Conservation (phyloP, 2,113 vertebrate genomes). For the Mormyrus iriodes region DNA sequence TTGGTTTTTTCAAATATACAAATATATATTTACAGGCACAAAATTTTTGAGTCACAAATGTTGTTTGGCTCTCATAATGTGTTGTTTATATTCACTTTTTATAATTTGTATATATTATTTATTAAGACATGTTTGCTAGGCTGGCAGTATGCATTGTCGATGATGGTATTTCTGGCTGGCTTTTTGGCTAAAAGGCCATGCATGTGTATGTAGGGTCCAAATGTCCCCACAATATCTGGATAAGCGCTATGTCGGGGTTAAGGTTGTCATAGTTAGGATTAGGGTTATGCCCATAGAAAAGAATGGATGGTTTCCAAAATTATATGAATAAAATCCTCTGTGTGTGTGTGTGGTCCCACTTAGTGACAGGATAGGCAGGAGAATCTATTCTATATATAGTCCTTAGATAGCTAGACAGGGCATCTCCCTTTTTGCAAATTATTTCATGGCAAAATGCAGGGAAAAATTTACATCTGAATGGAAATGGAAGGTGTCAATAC, state of each 20-base stretch:
- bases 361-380: background rate
- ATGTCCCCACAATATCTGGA: background rate
- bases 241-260: background rate
- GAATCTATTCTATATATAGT: background rate
- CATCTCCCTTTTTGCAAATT: background rate
- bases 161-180: background rate
- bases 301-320: background rate
- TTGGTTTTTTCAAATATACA: background rate
- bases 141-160: background rate
- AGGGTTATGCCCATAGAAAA: background rate
- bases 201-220: background rate
- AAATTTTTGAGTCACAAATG: background rate
- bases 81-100: background rate
- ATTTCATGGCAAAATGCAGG: background rate
- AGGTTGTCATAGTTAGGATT: background rate
- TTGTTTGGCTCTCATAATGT: background rate
- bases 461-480: conserved; percentile 11
- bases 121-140: background rate
- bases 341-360: background rate
- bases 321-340: background rate
- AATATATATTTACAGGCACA: background rate
- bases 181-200: background rate
- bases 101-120: background rate
- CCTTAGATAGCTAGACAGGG: background rate
- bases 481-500: conserved; percentile 14